These are phyloP conservation scores for Seriola dumerili DNA, from an alignment of 2,113 vertebrate species.

Conservation along the genomic window DNA sequence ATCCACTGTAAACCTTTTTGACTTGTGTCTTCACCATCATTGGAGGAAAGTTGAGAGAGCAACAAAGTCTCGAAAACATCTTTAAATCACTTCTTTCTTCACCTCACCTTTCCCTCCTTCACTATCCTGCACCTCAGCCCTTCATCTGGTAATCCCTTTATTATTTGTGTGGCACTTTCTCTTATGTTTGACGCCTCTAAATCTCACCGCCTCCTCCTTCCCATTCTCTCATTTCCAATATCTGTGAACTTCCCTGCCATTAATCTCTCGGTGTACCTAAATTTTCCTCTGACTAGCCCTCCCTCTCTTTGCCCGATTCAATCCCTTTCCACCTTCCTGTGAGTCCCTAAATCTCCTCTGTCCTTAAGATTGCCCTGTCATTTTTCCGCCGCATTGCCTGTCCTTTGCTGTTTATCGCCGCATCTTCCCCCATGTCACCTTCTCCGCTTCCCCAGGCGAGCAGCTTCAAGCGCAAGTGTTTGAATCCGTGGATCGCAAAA, in stretches of 20 bases:
- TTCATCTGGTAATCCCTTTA: slow-evolving; percentile 36
- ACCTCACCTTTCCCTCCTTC: not conserved
- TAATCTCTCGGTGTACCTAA: slow-evolving; percentile 23
- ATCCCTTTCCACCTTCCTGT: not conserved
- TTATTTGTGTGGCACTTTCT: slow-evolving; percentile 32
- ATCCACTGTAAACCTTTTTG: not conserved
- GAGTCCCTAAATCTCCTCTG: slow-evolving; percentile 5
- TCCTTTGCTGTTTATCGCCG: slow-evolving; percentile 34
- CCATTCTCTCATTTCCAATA: slow-evolving; percentile 32
- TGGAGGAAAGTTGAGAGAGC: too few relatives aligned
- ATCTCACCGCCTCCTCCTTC: slow-evolving; percentile 1
- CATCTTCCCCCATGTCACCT: slow-evolving; percentile 22
- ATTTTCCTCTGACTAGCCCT: not conserved
- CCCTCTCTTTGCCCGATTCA: not conserved
- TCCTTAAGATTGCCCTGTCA: slow-evolving; percentile 23
- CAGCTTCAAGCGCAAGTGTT: not conserved
- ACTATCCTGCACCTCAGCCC: not conserved
- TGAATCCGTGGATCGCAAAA: not conserved
- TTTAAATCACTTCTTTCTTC: not conserved
- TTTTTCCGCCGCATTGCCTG: not conserved
- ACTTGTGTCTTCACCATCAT: not conserved
- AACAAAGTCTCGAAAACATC: not conserved
- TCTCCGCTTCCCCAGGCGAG: not conserved
- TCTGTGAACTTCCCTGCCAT: not conserved
- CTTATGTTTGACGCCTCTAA: slow-evolving; percentile 29